Base-by-base conservation (phyloP, 2,888 invertebrate species). In the Cephus rjabovi region DNA sequence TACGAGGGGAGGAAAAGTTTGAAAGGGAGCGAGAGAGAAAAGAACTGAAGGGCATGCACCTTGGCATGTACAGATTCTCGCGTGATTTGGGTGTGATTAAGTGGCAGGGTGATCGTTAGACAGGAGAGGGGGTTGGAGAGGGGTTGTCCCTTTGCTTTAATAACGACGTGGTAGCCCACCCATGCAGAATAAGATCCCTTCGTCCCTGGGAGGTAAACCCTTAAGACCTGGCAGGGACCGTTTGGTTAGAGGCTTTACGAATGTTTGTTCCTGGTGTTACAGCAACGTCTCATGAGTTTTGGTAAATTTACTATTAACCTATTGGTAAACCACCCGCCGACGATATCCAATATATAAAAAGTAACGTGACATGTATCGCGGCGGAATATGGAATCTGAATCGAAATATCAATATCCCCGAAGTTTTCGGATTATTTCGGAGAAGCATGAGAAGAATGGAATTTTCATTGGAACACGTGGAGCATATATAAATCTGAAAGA, bases 131-230 rank as follows among this genome's bases (percentile, higher is more conserved):
- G 35, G 30, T 30, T 30, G 31, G 33, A 11, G n/a, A 0, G 31
- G 71, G 71, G 33, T 31, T 12, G 71, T 31, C 71, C 71, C 37
- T 40, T 77, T 75, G 70, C 69, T 75, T 77, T 70, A 75, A 75
- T 75, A 77, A 77, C 71, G 71, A 77, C 56, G 70, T 31, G 75
- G 71, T 77, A 70, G 77, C 75, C 77, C 77, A 77, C 77, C 77
- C 77, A 77, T 69, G 75, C 71, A 34, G 40, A 74, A 71, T 75
- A 75, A 35, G 77, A 31, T 31, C 71, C 34, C 71, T 12, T 12
- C 71, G 71, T 71, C 23, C 33, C 71, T 34, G 71, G 71, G 12
- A 34, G 71, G 31, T 71, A 71, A 71, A 71, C 33, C 71, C 34
- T 56, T 56, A 23, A 23, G 56, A 23, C 6, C 23, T 9, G 56